Evolutionary conservation across 2,797 vertebrate species (phyloP).

Genomic region (Sebastes baramenuke): DNA sequence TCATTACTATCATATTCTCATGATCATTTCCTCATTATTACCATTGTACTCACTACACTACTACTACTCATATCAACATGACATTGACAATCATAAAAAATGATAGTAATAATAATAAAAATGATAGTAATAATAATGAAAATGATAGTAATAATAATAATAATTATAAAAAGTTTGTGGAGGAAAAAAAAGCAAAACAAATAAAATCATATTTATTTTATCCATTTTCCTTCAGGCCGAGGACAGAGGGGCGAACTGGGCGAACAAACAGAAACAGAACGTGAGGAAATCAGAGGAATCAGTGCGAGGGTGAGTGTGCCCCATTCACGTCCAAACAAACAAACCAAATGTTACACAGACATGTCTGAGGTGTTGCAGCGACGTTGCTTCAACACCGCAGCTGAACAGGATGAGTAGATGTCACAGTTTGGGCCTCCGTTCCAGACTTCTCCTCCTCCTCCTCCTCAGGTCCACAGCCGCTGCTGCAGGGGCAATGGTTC

Average conservation of each 20-base stretch:
- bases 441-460: constrained; percentile 51
- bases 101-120: constrained; percentile 68
- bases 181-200: constrained; percentile 72
- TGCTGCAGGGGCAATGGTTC: constrained; percentile 71
- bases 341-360: constrained; percentile 66
- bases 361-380: constrained; percentile 63
- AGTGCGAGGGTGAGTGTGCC: constrained; percentile 68
- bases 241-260: constrained; percentile 49
- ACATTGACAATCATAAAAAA: constrained; percentile 66
- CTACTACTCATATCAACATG: constrained; percentile 66
- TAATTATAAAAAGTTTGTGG: constrained; percentile 26
- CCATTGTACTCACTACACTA: constrained; percentile 60
- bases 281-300: constrained; percentile 79
- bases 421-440: constrained; percentile 78
- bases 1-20: constrained; percentile 69
- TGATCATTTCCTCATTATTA: constrained; percentile 65
- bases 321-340: constrained; percentile 54
- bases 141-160: constrained; percentile 78
- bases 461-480: constrained; percentile 73
- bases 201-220: constrained; percentile 63
- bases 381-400: constrained; percentile 70
- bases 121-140: constrained; percentile 77
- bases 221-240: constrained; percentile 61
- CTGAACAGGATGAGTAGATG: constrained; percentile 68
- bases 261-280: constrained; percentile 74